These are phyloP conservation scores for Callosobruchus maculatus DNA, from an alignment of 2,888 invertebrate species.

Conservation along the genomic window DNA sequence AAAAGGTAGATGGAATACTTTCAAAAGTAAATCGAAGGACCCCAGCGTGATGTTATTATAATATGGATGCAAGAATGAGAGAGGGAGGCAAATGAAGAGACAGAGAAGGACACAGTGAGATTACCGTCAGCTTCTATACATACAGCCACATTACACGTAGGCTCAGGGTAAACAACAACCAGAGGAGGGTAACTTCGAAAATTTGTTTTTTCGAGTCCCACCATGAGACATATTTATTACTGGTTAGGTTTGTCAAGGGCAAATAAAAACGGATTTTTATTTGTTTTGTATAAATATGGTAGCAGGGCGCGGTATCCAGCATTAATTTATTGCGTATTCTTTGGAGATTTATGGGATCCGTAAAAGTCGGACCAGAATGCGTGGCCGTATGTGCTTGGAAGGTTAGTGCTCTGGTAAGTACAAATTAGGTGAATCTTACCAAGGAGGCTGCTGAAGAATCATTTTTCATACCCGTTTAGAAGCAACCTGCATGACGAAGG, in stretches of 20 bases:
- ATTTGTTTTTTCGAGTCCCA: background rate
- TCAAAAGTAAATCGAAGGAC: no score
- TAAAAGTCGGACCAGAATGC: background rate
- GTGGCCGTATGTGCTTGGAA: background rate
- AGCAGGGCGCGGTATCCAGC: constrained; percentile 1
- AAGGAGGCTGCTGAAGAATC: background rate
- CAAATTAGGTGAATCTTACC: background rate
- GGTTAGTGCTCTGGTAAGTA: background rate
- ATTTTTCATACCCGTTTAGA: background rate
- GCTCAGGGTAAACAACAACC: background rate
- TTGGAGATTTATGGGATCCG: background rate
- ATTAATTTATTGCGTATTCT: constrained; percentile 2
- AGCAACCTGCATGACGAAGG: no score
- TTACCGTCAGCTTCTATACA: background rate
- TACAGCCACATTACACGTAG: background rate
- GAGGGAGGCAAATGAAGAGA: background rate
- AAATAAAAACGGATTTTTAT: constrained; percentile 4
- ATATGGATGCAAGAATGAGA: background rate
- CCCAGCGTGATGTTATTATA: background rate
- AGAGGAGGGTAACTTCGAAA: background rate
- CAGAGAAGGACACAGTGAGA: background rate
- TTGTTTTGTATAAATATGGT: constrained; percentile 4
- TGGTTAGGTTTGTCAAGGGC: background rate
- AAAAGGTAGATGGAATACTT: no score
- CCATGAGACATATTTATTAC: constrained; percentile 4